A percentile compares a stretch with the other conserved stretches of the same genome.
phyloP scores from a whole-genome alignment of 2,888 invertebrate genomes.

The Anarsia innoxiella region DNA sequence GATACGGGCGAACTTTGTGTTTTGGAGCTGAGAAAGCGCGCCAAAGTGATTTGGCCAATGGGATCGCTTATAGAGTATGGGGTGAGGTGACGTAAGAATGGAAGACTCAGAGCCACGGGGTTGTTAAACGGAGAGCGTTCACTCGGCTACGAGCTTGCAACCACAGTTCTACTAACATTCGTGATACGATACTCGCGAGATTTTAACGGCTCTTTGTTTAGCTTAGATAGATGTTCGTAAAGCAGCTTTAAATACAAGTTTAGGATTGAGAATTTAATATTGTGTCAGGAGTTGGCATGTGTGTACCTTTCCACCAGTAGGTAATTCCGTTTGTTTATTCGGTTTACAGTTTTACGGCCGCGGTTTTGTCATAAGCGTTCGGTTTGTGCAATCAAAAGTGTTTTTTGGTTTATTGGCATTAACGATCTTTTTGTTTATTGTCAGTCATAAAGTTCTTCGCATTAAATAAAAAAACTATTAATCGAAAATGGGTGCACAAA shows the following conservation, averaged over 20 bases:
- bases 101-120: slow-evolving; percentile 54
- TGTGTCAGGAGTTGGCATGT: slow-evolving; percentile 55
- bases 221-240: slow-evolving; percentile 43
- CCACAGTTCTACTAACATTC: slow-evolving; percentile 49
- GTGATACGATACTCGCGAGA: slow-evolving; percentile 32
- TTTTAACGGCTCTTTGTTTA: slow-evolving; percentile 68
- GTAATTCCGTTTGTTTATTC: slow-evolving; percentile 49
- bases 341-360: slow-evolving; percentile 56
- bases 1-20: slow-evolving; percentile 32
- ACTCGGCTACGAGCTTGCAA: slow-evolving; percentile 59
- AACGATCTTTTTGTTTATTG: too few species aligned
- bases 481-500: slow-evolving; percentile 23
- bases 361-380: slow-evolving; percentile 59
- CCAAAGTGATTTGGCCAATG: slow-evolving; percentile 62
- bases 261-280: slow-evolving; percentile 44
- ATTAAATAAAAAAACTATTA: slow-evolving; percentile 68
- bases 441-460: too few species aligned
- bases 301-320: slow-evolving; percentile 64
- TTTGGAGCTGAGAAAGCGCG: slow-evolving; percentile 62
- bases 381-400: slow-evolving; percentile 67
- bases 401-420: slow-evolving; percentile 66
- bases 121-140: slow-evolving; percentile 67
- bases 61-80: slow-evolving; percentile 43
- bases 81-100: slow-evolving; percentile 71
- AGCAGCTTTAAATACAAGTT: slow-evolving; percentile 50